phyloP scores from a whole-genome alignment of 92 coral and sea anemone genomes.

The Blastomussa wellsi region DNA sequence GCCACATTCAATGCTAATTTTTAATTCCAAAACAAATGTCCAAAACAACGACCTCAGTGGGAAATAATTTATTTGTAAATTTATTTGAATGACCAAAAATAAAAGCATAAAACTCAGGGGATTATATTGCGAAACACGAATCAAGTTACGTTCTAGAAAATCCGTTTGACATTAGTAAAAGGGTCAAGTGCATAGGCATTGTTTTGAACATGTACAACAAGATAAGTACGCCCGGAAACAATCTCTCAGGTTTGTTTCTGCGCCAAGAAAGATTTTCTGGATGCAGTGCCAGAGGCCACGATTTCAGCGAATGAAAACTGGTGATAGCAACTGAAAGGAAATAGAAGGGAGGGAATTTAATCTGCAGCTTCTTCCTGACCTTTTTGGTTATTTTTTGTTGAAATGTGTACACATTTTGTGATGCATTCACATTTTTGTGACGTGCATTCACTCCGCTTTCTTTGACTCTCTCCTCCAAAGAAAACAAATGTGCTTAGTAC shows the following conservation, averaged over 20 bases:
- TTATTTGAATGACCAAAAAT: no score
- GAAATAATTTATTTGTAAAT: no score
- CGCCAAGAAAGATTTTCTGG: background rate
- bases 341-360: background rate
- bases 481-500: background rate
- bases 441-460: background rate
- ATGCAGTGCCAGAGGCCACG: background rate
- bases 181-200: background rate
- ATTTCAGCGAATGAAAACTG: background rate
- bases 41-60: no score
- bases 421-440: background rate
- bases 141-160: background rate
- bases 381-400: background rate
- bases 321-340: background rate
- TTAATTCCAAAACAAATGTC: no score
- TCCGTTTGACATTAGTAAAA: background rate
- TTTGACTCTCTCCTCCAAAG: background rate
- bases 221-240: background rate
- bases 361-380: no score
- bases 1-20: no score
- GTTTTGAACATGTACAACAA: background rate
- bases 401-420: background rate
- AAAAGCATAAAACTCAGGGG: no score
- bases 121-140: conserved; percentile 1
- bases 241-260: background rate